Evolutionary conservation across 2,888 invertebrate genomes (phyloP), one percentile per base, ranked within the genome.

Genomic region (Fissipunctia ypsillon): DNA sequence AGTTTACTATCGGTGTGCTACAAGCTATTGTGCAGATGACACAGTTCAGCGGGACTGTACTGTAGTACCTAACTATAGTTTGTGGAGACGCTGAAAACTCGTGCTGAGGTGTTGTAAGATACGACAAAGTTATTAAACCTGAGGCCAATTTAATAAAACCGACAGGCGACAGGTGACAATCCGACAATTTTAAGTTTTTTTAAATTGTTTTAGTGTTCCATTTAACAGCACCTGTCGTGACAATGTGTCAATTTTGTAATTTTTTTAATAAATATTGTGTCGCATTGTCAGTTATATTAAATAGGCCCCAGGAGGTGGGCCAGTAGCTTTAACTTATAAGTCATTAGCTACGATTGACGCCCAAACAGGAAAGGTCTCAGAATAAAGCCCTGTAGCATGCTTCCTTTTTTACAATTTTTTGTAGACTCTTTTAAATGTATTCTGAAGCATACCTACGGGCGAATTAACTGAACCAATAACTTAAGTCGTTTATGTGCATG

Each of bases 1-100:
- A 56, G 45, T 69, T 78, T 69, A 61, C n/a, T 28, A n/a, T 41
- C 25, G 35, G 7, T 54, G 12, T 45, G 14, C 25, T 59, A 61
- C 16, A 31, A 52, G 14, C 22, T 31, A 41, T 70, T 76, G 41
- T 78, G 54, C 69, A 25, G 25, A n/a, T 69, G 31, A 45, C 48
- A 48, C 54, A 25, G 22, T 41, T 60, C 19, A 54, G 43, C 0
- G 9, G 5, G 10, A 14, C 76, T 38, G 14, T 28, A 14, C 76
- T 38, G 14, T 28, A 31, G 54, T 12, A 43, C 25, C 22, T 10
- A 38, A 38, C 38, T 38, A 38, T 9, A 43, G 52, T 16, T 50
- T 50, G 43, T 22, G 43, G 6, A 22, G 25, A 22, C 1, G 9
- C 35, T 22, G 16, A 22, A 43, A 5, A 28, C 22, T n/a, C 4